Evolutionary conservation across 1,140 invertebrate species (phyloP).

Genomic region (Diorhabda elongata): DNA sequence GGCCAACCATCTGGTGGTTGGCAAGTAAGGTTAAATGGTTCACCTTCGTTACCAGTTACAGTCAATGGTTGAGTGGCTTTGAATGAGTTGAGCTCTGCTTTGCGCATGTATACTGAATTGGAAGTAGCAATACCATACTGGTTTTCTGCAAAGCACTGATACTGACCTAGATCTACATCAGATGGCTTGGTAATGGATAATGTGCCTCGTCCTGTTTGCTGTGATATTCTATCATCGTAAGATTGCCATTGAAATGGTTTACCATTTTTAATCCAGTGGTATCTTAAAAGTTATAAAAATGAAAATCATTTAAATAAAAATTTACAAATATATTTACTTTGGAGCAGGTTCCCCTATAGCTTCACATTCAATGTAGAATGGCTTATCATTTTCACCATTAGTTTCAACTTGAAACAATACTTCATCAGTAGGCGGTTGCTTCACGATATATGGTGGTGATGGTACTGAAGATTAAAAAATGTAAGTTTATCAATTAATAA

Average conservation of each 20-base stretch:
- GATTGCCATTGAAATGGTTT: slow-evolving; percentile 84
- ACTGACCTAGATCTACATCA: slow-evolving; percentile 91
- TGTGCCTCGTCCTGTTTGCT: slow-evolving; percentile 87
- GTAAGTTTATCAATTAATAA: neutral
- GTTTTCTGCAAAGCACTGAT: slow-evolving; percentile 96
- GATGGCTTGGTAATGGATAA: slow-evolving; percentile 82
- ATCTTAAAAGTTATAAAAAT: slow-evolving; percentile 56
- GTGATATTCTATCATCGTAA: slow-evolving; percentile 89
- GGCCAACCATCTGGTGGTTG: slow-evolving; percentile 91
- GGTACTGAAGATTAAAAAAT: slow-evolving; percentile 56
- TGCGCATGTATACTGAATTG: slow-evolving; percentile 91
- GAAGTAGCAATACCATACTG: slow-evolving; percentile 91
- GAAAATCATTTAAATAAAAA: neutral
- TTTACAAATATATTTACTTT: slow-evolving; percentile 58
- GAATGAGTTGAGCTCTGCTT: slow-evolving; percentile 89
- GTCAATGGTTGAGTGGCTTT: slow-evolving; percentile 65
- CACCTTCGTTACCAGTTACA: slow-evolving; percentile 73
- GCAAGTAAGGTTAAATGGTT: slow-evolving; percentile 81
- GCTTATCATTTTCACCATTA: slow-evolving; percentile 81
- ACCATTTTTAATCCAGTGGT: slow-evolving; percentile 95
- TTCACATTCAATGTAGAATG: slow-evolving; percentile 92
- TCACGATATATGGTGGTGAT: slow-evolving; percentile 82
- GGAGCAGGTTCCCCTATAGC: slow-evolving; percentile 87
- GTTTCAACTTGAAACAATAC: slow-evolving; percentile 85
- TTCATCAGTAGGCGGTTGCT: slow-evolving; percentile 87